Evolutionary conservation across 2,797 vertebrate genomes (phyloP), one percentile per base, ranked within the genome.

Genomic region (Siniperca obscura): DNA sequence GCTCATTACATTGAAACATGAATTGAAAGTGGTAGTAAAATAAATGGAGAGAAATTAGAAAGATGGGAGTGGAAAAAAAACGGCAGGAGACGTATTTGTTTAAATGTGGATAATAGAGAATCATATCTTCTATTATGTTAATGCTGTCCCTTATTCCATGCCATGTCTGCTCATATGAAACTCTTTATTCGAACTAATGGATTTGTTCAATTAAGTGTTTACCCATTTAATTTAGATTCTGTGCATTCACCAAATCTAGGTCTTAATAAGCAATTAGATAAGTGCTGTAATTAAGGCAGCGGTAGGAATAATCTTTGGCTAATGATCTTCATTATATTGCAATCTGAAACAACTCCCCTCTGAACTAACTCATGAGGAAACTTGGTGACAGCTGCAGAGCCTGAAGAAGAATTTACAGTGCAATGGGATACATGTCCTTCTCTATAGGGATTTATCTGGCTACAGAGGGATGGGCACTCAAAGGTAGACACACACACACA

Each of bases 171-270:
- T 87, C 78, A 36, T 80, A 84, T 68, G 80, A 87, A 89, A 83
- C 82, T 89, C 88, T 82, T 91, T 87, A 92, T 92, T 89, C 78
- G 70, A 91, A 90, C 90, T 89, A 94, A 95, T 93, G 91, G 87
- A 94, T 91, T 92, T 92, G 89, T 93, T 93, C 88, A 93, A 93
- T 94, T 92, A 93, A 84, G 83, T 93, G 92, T 92, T 94, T 93
- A 92, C 87, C 74, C 86, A 85, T 92, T 93, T 90, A 78, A 93
- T 90, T 90, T 89, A 70, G 87, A 87, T 90, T 89, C 78, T 76
- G 87, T 83, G 89, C 89, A 86, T 92, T 89, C 83, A 76, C 86
- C 87, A 90, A 88, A 91, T 91, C 88, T 85, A 77, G 82, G 73
- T 91, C 89, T 84, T 91, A 94, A 91, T 94, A 92, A 88, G 90